Evolutionary conservation across 2,113 vertebrate species (phyloP).

Genomic region (Pteruthius melanotis): DNA sequence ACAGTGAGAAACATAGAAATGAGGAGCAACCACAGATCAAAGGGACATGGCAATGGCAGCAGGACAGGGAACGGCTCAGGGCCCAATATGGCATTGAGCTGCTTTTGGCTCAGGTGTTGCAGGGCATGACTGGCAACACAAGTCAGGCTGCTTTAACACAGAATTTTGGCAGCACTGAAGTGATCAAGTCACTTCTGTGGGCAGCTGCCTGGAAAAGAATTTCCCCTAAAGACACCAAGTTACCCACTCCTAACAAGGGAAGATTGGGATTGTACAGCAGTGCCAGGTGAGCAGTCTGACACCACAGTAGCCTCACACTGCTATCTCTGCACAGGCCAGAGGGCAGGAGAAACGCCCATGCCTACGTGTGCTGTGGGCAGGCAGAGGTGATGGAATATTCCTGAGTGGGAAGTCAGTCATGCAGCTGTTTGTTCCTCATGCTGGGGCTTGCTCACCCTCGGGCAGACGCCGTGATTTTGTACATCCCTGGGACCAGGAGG

Average conservation of each 20-base stretch:
- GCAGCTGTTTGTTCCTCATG: background rate
- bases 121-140: background rate
- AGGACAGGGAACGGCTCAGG: background rate
- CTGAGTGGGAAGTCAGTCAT: background rate
- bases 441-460: slow-evolving; percentile 78
- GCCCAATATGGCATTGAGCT: accelerated
- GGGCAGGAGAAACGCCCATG: background rate
- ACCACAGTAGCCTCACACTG: background rate
- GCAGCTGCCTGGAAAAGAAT: background rate
- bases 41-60: background rate
- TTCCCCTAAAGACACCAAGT: background rate
- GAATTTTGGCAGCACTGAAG: background rate
- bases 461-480: slow-evolving; percentile 86
- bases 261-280: background rate
- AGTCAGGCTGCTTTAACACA: background rate
- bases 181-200: background rate
- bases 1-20: background rate
- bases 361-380: background rate
- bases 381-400: background rate
- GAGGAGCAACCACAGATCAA: background rate
- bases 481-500: slow-evolving; percentile 84
- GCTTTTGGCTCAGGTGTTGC: background rate
- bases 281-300: background rate
- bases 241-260: background rate
- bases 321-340: background rate